phyloP scores from a whole-genome alignment of 2,113 vertebrate genomes.

The Hylia prasina region DNA sequence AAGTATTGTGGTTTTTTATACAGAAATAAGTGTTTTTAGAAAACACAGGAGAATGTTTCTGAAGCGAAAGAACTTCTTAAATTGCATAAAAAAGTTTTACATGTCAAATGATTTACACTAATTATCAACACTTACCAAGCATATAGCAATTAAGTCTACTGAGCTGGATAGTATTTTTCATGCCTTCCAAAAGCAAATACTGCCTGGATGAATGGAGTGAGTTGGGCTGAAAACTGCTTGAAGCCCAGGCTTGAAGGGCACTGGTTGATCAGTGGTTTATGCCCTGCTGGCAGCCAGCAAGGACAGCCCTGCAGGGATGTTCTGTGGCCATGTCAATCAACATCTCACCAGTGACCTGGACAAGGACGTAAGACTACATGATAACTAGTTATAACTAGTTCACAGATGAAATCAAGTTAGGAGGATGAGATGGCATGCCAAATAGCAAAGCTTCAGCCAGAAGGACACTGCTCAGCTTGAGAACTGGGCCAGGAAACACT shows the following conservation, averaged over 20 bases:
- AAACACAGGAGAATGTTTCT: background rate
- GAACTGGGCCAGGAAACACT: background rate
- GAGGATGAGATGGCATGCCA: background rate
- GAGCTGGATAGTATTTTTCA: background rate
- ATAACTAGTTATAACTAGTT: background rate
- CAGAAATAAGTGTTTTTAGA: background rate
- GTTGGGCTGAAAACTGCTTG: background rate
- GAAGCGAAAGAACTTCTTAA: background rate
- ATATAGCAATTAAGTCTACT: background rate
- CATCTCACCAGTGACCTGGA: background rate
- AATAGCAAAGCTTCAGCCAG: background rate
- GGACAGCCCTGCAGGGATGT: background rate
- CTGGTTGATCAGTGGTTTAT: background rate
- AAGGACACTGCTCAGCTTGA: background rate
- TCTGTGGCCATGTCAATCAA: background rate
- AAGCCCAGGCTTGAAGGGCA: background rate
- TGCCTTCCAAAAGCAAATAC: background rate
- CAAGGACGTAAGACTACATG: background rate
- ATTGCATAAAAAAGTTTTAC: background rate
- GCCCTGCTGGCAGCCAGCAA: background rate
- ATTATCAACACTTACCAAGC: background rate
- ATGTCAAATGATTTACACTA: background rate
- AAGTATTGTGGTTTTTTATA: background rate
- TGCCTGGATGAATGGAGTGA: background rate
- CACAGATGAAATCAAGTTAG: background rate